These are phyloP conservation scores for Halcyon chelicuti DNA, from an alignment of 2,797 vertebrate genomes.

Conservation along the genomic window DNA sequence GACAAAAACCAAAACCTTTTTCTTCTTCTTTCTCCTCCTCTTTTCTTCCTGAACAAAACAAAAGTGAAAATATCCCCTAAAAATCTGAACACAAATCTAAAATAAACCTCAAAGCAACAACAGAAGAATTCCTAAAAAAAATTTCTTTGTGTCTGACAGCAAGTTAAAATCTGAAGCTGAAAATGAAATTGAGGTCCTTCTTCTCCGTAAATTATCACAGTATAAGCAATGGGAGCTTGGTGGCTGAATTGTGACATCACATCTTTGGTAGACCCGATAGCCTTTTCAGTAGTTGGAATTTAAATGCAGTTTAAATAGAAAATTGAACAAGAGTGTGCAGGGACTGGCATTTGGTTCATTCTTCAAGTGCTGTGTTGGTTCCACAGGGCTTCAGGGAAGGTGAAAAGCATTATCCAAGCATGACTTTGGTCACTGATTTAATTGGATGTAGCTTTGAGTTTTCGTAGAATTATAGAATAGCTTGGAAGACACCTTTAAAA, in stretches of 20 bases:
- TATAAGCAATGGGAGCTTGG: not conserved
- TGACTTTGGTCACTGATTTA: not conserved
- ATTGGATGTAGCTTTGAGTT: not conserved
- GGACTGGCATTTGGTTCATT: not conserved
- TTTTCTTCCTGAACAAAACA: not conserved
- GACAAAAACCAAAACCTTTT: not conserved
- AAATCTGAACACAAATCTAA: not conserved
- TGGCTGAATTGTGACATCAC: not conserved
- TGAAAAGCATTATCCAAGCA: not conserved
- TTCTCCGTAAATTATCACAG: not conserved
- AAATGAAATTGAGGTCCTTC: not conserved
- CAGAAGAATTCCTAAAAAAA: not conserved
- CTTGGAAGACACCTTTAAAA: too few species aligned
- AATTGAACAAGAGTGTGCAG: not conserved
- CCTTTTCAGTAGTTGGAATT: not conserved
- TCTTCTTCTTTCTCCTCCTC: not conserved
- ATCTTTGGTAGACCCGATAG: not conserved
- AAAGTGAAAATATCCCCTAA: not conserved
- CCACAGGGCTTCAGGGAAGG: fast-evolving
- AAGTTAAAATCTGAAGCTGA: not conserved
- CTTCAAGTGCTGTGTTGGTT: not conserved
- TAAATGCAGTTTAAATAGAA: not conserved
- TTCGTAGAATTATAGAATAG: not conserved
- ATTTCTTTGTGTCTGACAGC: not conserved
- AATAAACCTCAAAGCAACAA: not conserved